phyloP scores from a whole-genome alignment of 2,888 invertebrate species.

The Itoplectis maculator region DNA sequence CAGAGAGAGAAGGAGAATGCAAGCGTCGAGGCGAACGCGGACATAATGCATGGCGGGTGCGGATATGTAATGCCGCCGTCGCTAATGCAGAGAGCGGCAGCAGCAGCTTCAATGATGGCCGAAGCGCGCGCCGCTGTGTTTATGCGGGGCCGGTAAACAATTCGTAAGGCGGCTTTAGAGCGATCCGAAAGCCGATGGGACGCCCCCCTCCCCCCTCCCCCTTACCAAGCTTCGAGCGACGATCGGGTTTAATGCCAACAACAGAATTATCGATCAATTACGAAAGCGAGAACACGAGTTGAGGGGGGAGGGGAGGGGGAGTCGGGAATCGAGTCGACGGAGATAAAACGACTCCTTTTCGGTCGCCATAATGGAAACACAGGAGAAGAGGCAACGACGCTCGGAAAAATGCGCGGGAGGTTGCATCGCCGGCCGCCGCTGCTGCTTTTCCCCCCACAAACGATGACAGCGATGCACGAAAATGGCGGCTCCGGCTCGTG shows the following conservation, averaged over 20 bases:
- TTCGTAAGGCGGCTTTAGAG: conserved; percentile 63
- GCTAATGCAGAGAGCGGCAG: conserved; percentile 31
- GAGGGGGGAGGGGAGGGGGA: conserved; percentile 16
- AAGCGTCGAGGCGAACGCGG: conserved; percentile 66
- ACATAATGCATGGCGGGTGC: conserved; percentile 69
- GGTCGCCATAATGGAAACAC: conserved; percentile 49
- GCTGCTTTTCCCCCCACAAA: conserved; percentile 71
- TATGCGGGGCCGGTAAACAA: conserved; percentile 76
- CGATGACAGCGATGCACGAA: conserved; percentile 71
- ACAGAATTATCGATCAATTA: conserved; percentile 77
- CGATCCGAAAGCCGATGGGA: too few species aligned
- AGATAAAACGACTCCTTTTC: conserved; percentile 43
- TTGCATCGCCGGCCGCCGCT: conserved; percentile 51
- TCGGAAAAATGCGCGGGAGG: conserved; percentile 82
- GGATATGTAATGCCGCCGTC: conserved; percentile 34
- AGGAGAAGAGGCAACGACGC: conserved; percentile 57
- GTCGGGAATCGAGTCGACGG: conserved; percentile 19
- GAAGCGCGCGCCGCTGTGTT: conserved; percentile 72
- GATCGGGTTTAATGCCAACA: conserved; percentile 68
- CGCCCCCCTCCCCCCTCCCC: too few species aligned
- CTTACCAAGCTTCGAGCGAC: conserved; percentile 46
- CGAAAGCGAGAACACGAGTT: conserved; percentile 60
- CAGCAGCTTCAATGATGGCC: conserved; percentile 49
- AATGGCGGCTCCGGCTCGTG: conserved; percentile 72
- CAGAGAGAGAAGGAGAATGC: conserved; percentile 64